Conservation (phyloP, 2,113 vertebrate genomes). For the Penelope pileata region DNA sequence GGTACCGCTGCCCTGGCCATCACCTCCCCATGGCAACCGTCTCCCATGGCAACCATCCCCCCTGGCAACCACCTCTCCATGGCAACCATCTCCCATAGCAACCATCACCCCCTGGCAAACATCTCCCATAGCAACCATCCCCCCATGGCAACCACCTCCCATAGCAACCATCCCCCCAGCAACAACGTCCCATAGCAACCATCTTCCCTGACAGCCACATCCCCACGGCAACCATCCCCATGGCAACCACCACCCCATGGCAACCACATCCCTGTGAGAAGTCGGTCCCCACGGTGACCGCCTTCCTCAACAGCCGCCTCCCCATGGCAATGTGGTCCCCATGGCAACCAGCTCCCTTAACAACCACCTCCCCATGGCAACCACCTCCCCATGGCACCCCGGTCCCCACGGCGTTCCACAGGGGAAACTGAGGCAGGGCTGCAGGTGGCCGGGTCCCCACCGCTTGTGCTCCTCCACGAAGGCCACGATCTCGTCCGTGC, state of each 20-base stretch:
- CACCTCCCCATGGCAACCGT: background rate
- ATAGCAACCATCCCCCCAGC: background rate
- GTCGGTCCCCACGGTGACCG: background rate
- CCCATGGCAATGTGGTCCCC: background rate
- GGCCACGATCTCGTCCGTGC: slow-evolving; percentile 84
- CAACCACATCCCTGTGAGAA: too few species aligned
- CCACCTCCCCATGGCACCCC: background rate
- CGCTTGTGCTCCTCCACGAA: slow-evolving; percentile 88
- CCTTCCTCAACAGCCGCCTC: background rate
- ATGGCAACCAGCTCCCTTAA: background rate
- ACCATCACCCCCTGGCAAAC: background rate
- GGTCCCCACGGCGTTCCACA: background rate
- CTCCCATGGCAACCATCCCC: background rate
- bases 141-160: background rate
- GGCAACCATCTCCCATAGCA: background rate
- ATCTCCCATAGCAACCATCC: background rate
- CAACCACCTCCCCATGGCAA: background rate
- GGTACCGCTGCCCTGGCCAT: background rate
- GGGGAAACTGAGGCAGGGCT: too few species aligned
- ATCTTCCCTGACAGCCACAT: too few species aligned
- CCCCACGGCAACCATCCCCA: background rate
- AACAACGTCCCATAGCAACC: background rate
- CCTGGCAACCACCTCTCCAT: background rate
- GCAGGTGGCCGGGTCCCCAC: slow-evolving; percentile 41
- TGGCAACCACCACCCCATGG: background rate